phyloP scores from a whole-genome alignment of 2,888 invertebrate genomes.

The Andrena haemorrhoa region DNA sequence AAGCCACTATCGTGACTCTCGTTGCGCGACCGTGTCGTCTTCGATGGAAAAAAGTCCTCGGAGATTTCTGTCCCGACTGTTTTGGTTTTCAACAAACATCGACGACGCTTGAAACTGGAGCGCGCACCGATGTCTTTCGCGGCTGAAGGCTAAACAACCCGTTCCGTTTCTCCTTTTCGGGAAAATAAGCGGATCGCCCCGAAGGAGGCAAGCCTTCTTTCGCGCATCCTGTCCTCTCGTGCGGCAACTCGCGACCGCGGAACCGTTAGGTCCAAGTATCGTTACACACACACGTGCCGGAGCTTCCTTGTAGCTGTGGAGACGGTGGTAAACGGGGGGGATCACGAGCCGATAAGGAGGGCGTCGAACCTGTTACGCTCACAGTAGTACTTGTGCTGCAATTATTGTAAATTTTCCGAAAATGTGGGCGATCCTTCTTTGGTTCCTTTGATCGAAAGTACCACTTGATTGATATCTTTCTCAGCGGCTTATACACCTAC shows the following conservation, averaged over 20 bases:
- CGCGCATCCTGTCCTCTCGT: constrained; percentile 43
- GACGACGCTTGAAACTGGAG: not conserved
- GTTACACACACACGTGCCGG: constrained; percentile 41
- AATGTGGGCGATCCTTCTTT: not conserved
- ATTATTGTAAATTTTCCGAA: constrained; percentile 4
- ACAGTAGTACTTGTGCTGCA: not conserved
- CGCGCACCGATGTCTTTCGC: not conserved
- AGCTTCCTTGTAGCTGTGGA: constrained; percentile 27
- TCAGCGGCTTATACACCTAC: no score
- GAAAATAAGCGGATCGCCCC: constrained; percentile 33
- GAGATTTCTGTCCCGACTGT: constrained; percentile 16
- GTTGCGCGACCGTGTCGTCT: constrained; percentile 29
- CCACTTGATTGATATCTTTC: constrained; percentile 17
- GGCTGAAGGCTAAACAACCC: not conserved
- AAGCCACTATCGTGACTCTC: constrained; percentile 63
- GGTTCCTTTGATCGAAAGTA: constrained; percentile 32
- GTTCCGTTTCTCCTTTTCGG: constrained; percentile 23
- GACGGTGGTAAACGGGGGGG: not conserved
- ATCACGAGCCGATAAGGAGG: constrained; percentile 33
- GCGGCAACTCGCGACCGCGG: constrained; percentile 72
- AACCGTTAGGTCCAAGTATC: constrained; percentile 75
- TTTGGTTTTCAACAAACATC: not conserved
- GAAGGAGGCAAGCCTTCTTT: constrained; percentile 12
- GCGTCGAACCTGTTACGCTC: constrained; percentile 47
- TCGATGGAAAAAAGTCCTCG: constrained; percentile 15